Percentiles rank a stretch among this genome's conserved stretches.
phyloP scores from a whole-genome alignment of 2,888 invertebrate species.

The Strigamia maritima region DNA sequence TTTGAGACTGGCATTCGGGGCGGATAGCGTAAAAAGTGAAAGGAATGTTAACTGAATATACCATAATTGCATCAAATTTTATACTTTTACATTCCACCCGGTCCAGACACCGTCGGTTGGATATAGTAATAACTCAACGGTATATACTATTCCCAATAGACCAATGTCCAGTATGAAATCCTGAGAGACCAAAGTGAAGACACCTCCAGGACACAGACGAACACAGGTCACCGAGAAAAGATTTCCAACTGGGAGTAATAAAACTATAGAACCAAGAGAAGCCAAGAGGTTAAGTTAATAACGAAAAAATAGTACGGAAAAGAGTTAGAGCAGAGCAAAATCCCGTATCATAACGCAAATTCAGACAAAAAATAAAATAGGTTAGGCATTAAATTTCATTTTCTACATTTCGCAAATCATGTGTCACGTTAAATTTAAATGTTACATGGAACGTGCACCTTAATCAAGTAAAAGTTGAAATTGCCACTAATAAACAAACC shows the following conservation, averaged over 20 bases:
- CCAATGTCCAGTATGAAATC: conserved; percentile 6
- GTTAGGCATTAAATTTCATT: background rate
- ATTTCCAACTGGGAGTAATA: conserved; percentile 23
- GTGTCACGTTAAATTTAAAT: no score
- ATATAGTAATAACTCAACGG: background rate
- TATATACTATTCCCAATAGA: background rate
- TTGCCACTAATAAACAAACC: background rate
- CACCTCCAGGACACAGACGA: conserved; percentile 19
- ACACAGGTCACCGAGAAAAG: conserved; percentile 23
- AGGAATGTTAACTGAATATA: background rate
- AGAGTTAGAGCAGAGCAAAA: background rate
- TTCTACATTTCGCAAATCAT: background rate
- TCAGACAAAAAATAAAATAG: background rate
- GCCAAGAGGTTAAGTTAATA: conserved; percentile 11
- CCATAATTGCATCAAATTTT: background rate
- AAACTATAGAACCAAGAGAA: background rate
- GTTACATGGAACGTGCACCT: no score
- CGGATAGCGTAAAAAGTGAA: background rate
- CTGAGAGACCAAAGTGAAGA: background rate
- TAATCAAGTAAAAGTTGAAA: background rate
- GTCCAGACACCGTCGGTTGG: background rate
- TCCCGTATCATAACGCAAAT: background rate
- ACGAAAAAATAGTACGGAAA: background rate
- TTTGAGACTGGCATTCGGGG: background rate
- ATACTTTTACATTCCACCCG: background rate